These are phyloP conservation scores for Papilio elwesi DNA, from an alignment of 2,888 invertebrate genomes.

Conservation along the genomic window DNA sequence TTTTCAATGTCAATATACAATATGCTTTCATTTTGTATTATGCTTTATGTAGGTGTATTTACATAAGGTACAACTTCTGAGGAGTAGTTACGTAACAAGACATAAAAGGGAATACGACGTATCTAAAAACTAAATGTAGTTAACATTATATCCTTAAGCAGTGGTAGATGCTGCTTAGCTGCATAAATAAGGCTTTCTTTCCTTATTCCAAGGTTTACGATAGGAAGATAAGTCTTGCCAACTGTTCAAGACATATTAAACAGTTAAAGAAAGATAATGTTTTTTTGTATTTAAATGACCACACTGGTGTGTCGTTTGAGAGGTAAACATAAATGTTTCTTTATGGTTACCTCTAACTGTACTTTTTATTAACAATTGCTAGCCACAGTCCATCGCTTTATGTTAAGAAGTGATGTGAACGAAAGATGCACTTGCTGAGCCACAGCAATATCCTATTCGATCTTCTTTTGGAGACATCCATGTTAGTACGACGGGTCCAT, in stretches of 20 bases:
- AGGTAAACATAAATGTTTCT: no score
- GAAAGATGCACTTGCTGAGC: not conserved
- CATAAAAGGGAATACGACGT: conserved; percentile 4
- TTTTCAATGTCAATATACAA: no score
- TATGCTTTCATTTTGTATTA: no score
- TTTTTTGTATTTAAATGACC: not conserved
- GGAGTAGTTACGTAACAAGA: not conserved
- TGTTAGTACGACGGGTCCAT: not conserved
- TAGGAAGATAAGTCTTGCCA: conserved; percentile 3
- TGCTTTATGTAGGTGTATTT: not conserved
- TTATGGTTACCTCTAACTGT: not conserved
- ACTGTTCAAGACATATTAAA: conserved; percentile 11
- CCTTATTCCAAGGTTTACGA: conserved; percentile 19
- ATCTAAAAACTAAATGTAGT: conserved; percentile 9
- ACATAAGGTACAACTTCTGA: not conserved
- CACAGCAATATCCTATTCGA: not conserved
- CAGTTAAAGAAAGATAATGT: not conserved
- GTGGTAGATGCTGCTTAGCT: not conserved
- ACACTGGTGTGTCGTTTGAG: not conserved
- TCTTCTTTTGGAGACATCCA: conserved; percentile 4
- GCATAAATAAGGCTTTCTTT: conserved; percentile 16
- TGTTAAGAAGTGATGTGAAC: conserved; percentile 8
- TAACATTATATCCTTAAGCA: conserved; percentile 18
- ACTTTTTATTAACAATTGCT: conserved; percentile 2
- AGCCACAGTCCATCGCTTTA: not conserved